phyloP scores from a whole-genome alignment of 1,140 invertebrate species.

The Tetramorium simillimum region DNA sequence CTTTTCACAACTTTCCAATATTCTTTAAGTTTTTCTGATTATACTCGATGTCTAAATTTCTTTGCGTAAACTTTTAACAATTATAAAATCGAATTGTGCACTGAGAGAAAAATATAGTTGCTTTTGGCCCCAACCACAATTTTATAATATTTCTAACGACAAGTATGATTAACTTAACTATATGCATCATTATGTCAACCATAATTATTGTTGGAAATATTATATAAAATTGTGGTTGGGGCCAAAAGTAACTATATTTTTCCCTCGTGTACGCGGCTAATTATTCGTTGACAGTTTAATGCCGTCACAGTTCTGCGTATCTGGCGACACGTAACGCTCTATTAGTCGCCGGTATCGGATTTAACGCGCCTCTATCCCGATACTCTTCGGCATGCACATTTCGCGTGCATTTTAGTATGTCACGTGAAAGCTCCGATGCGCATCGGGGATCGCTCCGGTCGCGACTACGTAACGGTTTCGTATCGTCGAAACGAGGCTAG shows the following conservation, averaged over 20 bases:
- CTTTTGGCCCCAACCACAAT: too few relatives aligned
- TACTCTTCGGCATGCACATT: conserved; percentile 37
- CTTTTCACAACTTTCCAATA: neutral
- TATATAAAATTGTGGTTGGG: too few relatives aligned
- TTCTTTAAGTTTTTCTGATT: neutral
- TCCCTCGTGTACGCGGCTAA: neutral
- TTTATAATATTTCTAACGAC: too few relatives aligned
- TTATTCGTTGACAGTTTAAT: neutral
- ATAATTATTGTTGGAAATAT: too few relatives aligned
- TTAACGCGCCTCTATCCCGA: neutral
- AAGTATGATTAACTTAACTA: too few relatives aligned
- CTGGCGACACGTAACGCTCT: conserved; percentile 30
- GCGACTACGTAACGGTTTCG: conserved; percentile 65
- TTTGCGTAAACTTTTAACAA: neutral
- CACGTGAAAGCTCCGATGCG: conserved; percentile 70
- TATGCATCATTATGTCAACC: too few relatives aligned
- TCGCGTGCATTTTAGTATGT: conserved; percentile 69
- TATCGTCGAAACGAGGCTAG: conserved; percentile 69
- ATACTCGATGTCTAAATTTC: neutral
- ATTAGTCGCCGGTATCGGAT: conserved; percentile 27
- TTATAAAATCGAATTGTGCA: neutral
- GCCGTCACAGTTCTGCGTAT: neutral
- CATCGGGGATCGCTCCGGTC: conserved; percentile 57
- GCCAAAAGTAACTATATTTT: too few relatives aligned
- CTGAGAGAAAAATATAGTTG: too few relatives aligned